phyloP scores from a whole-genome alignment of 2,888 invertebrate genomes.

The Campoplex capitator region DNA sequence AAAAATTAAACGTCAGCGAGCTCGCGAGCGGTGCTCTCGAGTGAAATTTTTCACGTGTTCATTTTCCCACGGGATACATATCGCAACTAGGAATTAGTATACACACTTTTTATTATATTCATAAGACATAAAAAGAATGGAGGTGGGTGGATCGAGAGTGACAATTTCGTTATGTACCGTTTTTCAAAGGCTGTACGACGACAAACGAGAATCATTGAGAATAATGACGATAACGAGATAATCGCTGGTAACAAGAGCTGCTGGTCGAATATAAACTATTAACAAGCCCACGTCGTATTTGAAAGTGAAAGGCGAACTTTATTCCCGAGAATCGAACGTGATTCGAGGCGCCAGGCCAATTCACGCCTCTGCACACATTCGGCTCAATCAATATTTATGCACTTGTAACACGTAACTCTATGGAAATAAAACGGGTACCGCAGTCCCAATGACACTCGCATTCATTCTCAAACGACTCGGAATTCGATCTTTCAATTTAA shows the following conservation, averaged over 20 bases:
- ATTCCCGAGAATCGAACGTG: slow-evolving; percentile 32
- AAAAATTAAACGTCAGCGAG: slow-evolving; percentile 22
- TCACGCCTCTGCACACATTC: slow-evolving; percentile 66
- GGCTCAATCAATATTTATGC: slow-evolving; percentile 48
- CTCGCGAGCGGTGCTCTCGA: background rate
- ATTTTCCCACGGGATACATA: slow-evolving; percentile 62
- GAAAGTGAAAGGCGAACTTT: slow-evolving; percentile 66
- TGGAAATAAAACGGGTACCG: slow-evolving; percentile 37
- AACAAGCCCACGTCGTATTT: slow-evolving; percentile 24
- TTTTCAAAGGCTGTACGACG: background rate
- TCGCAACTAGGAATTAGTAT: slow-evolving; percentile 18
- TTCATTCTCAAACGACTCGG: background rate
- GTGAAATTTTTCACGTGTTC: slow-evolving; percentile 15
- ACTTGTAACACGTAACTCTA: slow-evolving; percentile 6
- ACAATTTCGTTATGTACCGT: background rate
- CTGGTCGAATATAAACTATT: slow-evolving; percentile 8
- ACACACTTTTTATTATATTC: slow-evolving; percentile 20
- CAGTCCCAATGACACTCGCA: slow-evolving; percentile 36
- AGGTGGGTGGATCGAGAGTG: background rate
- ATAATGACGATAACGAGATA: slow-evolving; percentile 54
- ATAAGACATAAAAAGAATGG: background rate
- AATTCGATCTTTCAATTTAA: slow-evolving; percentile 47
- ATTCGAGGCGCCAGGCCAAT: slow-evolving; percentile 58
- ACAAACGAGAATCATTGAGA: background rate
- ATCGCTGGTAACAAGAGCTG: slow-evolving; percentile 39